Evolutionary conservation across 2,113 vertebrate species (phyloP), one percentile per base, ranked within the genome.

Genomic region (Microcebus murinus): DNA sequence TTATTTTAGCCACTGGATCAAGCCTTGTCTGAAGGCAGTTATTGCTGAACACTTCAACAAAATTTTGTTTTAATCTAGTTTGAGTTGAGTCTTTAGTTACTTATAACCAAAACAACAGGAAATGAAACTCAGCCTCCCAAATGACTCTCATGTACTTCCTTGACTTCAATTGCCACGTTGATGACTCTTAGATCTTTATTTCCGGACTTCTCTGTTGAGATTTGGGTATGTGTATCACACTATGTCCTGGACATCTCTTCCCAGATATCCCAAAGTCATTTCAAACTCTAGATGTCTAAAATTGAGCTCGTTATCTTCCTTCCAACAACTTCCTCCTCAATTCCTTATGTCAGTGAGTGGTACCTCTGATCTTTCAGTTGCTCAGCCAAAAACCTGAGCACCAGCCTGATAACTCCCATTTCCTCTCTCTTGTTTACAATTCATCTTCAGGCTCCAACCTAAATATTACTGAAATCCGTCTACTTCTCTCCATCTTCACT

Each of bases 31-130:
- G 31, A 87, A 74, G 76, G 57, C 36, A 48, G 57, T 87, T 87
- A 68, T 36, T 68, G 18, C 29, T 67, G 42, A 91, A 73, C 34
- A 70, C 76, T 82, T 91, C 39, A 74, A 77, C 57, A 74, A 81
- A 81, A 82, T 76, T 87, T 96, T 81, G 67, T 59, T 87, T 87
- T 91, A 86, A 87, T 74, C 27, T 12, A 87, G 48, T 91, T 76
- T 90, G 61, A 79, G 61, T 55, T 96, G 29, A 61, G 7, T 83
- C 34, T 18, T 92, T 31, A 68, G 84, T 57, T 83, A 92, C 52
- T 84, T 80, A 73, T 82, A 92, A 76, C 31, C 74, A 36, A 67
- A 42, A 57, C 18, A 95, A 67, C 63, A 80, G n/a, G 55, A 86
- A 45, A 45, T 76, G 27, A 39, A 74, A 88, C 14, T 39, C 77